Conservation (phyloP, 2,888 invertebrate genomes). For the Mesorhabditis spiculigera region DNA sequence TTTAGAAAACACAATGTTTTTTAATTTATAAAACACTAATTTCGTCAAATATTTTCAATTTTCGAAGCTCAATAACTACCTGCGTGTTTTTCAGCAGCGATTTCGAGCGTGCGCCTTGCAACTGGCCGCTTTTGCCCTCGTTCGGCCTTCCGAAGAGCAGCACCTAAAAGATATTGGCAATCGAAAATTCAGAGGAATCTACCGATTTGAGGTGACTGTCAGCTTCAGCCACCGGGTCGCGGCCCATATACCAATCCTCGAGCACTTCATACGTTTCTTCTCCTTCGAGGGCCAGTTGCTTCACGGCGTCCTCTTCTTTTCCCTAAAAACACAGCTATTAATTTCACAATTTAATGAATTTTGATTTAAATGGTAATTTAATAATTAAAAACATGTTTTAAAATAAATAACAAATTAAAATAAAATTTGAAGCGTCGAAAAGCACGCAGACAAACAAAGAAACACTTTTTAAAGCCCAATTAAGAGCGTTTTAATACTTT, state of each 20-base stretch:
- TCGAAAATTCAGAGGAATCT: no score
- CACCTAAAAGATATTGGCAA: not conserved
- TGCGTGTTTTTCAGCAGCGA: not conserved
- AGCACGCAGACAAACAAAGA: no score
- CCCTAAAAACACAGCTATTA: no score
- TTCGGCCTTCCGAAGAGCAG: not conserved
- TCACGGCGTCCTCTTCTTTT: not conserved
- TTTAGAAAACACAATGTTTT: no score
- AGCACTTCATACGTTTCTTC: not conserved
- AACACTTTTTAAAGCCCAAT: no score
- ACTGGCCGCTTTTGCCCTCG: not conserved
- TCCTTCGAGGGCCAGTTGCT: not conserved
- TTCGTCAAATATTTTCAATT: not conserved
- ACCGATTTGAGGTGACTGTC: not conserved
- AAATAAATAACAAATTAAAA: no score
- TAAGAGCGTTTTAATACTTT: no score
- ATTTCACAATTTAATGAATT: no score
- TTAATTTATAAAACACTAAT: not conserved
- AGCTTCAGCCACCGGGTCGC: not conserved
- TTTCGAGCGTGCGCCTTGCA: not conserved
- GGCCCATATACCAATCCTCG: not conserved
- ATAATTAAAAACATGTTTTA: no score
- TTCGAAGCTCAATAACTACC: not conserved
- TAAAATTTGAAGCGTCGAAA: no score
- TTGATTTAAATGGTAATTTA: no score